phyloP scores from a whole-genome alignment of 2,888 invertebrate species.

The Rotaria macrura region DNA sequence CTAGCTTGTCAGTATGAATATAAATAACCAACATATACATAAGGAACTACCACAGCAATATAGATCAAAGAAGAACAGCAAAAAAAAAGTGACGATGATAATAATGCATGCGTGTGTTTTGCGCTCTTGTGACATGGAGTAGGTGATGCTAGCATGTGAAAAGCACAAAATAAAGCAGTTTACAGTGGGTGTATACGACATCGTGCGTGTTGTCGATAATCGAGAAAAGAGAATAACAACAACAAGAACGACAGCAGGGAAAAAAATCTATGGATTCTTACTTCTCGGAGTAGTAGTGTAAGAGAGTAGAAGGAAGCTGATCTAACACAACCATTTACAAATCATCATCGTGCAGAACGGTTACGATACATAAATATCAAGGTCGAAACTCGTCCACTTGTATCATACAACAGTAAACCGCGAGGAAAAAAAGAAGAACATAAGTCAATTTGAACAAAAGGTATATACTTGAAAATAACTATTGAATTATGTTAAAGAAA shows the following conservation, averaged over 20 bases:
- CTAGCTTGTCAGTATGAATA: not conserved
- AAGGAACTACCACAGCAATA: not conserved
- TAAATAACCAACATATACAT: not conserved
- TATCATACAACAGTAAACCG: not conserved
- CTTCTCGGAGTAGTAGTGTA: not conserved
- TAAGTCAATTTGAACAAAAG: slow-evolving; percentile 1
- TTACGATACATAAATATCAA: not conserved
- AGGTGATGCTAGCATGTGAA: not conserved
- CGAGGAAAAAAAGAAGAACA: not conserved
- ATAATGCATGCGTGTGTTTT: not conserved
- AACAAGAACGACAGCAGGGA: not conserved
- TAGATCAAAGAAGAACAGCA: not conserved
- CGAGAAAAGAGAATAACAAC: not conserved
- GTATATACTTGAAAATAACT: slow-evolving; percentile 5
- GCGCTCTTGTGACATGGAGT: not conserved
- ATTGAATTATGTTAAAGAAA: not conserved
- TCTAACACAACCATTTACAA: not conserved
- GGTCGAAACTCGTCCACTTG: not conserved
- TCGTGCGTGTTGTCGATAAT: not conserved
- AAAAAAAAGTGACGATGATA: not conserved
- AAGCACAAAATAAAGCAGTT: not conserved
- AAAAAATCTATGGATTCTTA: not conserved
- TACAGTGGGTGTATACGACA: not conserved
- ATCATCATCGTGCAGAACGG: not conserved
- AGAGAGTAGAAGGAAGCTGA: not conserved